Conservation (phyloP, 2,113 vertebrate species). For the Etheostoma cragini region DNA sequence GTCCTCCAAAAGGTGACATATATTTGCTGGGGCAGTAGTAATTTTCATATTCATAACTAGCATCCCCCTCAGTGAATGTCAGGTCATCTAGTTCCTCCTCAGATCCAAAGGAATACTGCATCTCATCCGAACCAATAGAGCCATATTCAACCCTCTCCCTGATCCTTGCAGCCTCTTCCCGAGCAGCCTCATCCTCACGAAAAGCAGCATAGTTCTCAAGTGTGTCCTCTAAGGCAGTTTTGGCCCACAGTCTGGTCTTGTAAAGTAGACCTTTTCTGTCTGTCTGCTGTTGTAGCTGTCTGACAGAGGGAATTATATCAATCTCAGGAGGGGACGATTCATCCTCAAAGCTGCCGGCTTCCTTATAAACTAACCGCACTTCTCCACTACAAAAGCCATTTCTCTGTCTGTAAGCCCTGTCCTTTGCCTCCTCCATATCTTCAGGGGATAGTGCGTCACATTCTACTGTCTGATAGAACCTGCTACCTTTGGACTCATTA, state of each 20-base stretch:
- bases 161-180: conserved; percentile 63
- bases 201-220: conserved; percentile 81
- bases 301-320: conserved; percentile 80
- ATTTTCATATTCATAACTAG: conserved; percentile 74
- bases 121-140: conserved; percentile 90
- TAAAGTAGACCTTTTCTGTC: conserved; percentile 87
- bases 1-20: conserved; percentile 47
- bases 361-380: conserved; percentile 76
- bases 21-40: conserved; percentile 65
- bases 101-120: conserved; percentile 87
- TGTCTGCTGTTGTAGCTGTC: conserved; percentile 56
- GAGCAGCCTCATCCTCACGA: conserved; percentile 69
- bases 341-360: conserved; percentile 80
- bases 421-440: conserved; percentile 80
- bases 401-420: conserved; percentile 78
- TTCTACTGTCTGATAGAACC: conserved; percentile 80
- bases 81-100: conserved; percentile 89
- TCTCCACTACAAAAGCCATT: conserved; percentile 64
- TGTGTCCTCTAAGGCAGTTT: conserved; percentile 75
- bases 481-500: conserved; percentile 73
- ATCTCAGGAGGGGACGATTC: conserved; percentile 81
- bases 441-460: conserved; percentile 77
- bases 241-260: conserved; percentile 87
- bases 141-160: conserved; percentile 82
- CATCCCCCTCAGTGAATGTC: conserved; percentile 70